These are phyloP conservation scores for Turritopsis dohrnii DNA, from an alignment of 30 jellyfish, hydroid and myxozoan species.

Conservation along the genomic window DNA sequence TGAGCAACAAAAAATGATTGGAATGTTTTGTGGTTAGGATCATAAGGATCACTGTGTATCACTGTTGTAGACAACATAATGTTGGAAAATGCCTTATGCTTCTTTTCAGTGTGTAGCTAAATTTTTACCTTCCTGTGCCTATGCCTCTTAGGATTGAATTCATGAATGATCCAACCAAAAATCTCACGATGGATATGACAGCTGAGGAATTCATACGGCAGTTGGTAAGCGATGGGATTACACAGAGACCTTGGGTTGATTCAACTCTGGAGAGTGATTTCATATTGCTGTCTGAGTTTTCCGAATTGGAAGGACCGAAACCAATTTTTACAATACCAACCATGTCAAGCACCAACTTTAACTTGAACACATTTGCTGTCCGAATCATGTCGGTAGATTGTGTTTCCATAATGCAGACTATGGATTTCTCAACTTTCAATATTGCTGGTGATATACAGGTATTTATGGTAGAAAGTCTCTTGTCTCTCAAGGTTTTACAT, in stretches of 20 bases:
- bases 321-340: constrained; percentile 81
- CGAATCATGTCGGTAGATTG: constrained; percentile 90
- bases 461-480: neutral
- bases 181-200: constrained; percentile 1
- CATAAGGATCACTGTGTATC: too few species aligned
- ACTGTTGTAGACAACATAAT: too few species aligned
- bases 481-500: neutral
- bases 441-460: constrained; percentile 65
- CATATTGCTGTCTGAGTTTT: constrained; percentile 72
- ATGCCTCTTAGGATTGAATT: neutral
- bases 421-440: constrained; percentile 34
- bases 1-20: too few species aligned
- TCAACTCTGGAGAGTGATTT: constrained; percentile 73
- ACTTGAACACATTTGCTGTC: constrained; percentile 68
- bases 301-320: constrained; percentile 86
- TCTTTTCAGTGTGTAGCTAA: too few species aligned
- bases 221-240: constrained; percentile 6
- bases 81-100: too few species aligned
- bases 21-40: too few species aligned
- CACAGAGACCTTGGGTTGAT: constrained; percentile 54
- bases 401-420: constrained; percentile 26
- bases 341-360: constrained; percentile 62
- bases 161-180: neutral
- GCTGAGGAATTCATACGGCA: neutral
- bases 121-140: too few species aligned